Conservation (phyloP, 2,797 vertebrate genomes). For the Esox lucius region DNA sequence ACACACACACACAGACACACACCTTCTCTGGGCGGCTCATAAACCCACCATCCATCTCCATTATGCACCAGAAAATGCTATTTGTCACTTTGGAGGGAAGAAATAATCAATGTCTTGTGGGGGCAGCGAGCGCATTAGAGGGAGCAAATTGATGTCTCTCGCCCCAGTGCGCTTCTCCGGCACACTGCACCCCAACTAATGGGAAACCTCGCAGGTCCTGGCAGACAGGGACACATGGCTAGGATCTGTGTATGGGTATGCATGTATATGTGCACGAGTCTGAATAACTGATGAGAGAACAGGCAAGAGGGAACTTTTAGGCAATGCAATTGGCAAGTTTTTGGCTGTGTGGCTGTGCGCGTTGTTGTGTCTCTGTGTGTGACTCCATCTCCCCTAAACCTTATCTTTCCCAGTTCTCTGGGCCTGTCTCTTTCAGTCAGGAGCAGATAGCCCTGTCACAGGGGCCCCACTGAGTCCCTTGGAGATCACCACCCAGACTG, state of each 20-base stretch:
- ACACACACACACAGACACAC: conserved; percentile 22
- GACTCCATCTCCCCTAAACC: not conserved
- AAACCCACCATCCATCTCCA: conserved; percentile 80
- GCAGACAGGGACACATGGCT: conserved; percentile 56
- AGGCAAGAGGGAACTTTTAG: conserved; percentile 56
- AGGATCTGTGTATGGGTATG: conserved; percentile 33
- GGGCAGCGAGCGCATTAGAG: conserved; percentile 78
- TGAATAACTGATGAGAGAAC: conserved; percentile 64
- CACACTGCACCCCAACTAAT: conserved; percentile 73
- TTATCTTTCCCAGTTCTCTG: conserved; percentile 64
- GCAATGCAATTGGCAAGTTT: conserved; percentile 36
- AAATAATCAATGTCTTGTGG: conserved; percentile 82
- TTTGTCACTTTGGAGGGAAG: conserved; percentile 79
- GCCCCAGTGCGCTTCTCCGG: conserved; percentile 70
- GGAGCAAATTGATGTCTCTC: conserved; percentile 80
- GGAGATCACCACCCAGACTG: conserved; percentile 67
- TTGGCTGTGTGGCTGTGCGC: conserved; percentile 40
- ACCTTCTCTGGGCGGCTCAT: conserved; percentile 73
- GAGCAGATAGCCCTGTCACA: conserved; percentile 73
- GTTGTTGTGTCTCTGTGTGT: conserved; percentile 28
- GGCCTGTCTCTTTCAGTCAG: conserved; percentile 57
- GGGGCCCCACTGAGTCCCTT: conserved; percentile 57
- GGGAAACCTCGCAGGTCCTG: conserved; percentile 64
- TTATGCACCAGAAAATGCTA: conserved; percentile 78
- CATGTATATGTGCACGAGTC: conserved; percentile 34